These are phyloP conservation scores for Acanthaster planci DNA, from an alignment of 35 echinoderm and acorn worm species.

Conservation along the genomic window DNA sequence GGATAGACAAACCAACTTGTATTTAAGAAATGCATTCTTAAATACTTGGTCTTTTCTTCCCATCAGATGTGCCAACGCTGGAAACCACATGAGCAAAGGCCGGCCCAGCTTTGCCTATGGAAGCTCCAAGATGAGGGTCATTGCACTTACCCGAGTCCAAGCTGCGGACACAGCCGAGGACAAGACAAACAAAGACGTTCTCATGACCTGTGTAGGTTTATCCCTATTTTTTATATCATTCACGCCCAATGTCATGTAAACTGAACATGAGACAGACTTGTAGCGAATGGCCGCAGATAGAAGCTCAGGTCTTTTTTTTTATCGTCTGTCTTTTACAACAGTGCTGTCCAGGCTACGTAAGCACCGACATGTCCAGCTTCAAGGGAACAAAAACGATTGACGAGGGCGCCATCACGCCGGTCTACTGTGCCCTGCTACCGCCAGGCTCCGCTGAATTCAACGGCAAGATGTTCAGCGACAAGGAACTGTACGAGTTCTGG, in stretches of 20 bases:
- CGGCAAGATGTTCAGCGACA: conserved; percentile 53
- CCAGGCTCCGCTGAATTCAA: conserved; percentile 16
- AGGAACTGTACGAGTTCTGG: conserved; percentile 19
- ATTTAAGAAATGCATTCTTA: too few species aligned
- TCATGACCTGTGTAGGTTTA: conserved; percentile 67
- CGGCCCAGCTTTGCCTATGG: conserved; percentile 44
- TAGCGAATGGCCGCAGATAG: too few species aligned
- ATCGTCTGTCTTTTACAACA: conserved; percentile 26
- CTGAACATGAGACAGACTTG: too few species aligned
- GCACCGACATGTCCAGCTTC: conserved; percentile 62
- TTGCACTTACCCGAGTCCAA: conserved; percentile 39
- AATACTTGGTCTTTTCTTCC: neutral
- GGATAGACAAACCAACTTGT: too few species aligned
- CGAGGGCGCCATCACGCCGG: conserved; percentile 69
- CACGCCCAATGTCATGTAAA: too few species aligned
- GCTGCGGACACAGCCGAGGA: conserved; percentile 43
- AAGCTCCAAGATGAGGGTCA: conserved; percentile 52
- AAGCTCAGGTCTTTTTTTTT: neutral
- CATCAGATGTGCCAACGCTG: conserved; percentile 53
- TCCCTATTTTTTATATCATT: too few species aligned
- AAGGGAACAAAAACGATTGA: conserved; percentile 57
- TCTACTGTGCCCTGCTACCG: conserved; percentile 59
- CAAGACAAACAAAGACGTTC: conserved; percentile 43
- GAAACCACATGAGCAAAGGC: conserved; percentile 41
- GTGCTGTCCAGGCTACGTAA: conserved; percentile 74